Base-by-base conservation (phyloP, 2,888 invertebrate species). In the Anaspis maculata region DNA sequence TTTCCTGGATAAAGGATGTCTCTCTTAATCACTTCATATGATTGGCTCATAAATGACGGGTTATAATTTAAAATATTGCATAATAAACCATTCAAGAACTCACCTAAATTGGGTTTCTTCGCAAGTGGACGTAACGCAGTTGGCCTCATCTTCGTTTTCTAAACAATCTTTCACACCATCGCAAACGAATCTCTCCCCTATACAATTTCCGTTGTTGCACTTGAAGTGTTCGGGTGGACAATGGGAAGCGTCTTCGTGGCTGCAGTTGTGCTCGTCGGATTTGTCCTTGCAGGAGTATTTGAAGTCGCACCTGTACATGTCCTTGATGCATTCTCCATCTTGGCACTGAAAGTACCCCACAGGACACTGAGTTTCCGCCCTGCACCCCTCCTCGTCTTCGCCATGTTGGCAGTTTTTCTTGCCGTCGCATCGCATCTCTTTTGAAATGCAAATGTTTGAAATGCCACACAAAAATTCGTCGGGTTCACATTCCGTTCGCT, bases 201-300 rank as follows among this genome's bases (percentile, higher is more conserved):
- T 25, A 21, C 37, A 41, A 25, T 39, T 39, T 13, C 35, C 35
- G 15, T 35, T 35, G 25, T 12, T 22, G 48, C 77, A 77, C 25
- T 56, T 52, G 44, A 69, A 71, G 46, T 73, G 68, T 27, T 64
- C 58, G 1, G 46, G 46, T 13, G 69, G 64, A 42, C 75, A 75
- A 23, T 54, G 52, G 22, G 54, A 59, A 0, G 30, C 44, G 4
- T 46, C 49, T n/a, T n/a, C n/a, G n/a, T n/a, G n/a, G 11, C 64
- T 51, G 41, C 76, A 76, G 39, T 69, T 60, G 5, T 62, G 54
- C 46, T 78, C 77, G 49, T 78, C 78, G 1, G 74, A 74, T 15
- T 59, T 63, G 49, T 78, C 78, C 1, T 42, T 39, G 44, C 78
- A 78, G 44, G 78, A 71, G 30, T 56, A 67, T 19, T 62, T 51